Evolutionary conservation across 2,113 vertebrate species (phyloP).

Genomic region (Sinocyclocheilus anshuiensis): DNA sequence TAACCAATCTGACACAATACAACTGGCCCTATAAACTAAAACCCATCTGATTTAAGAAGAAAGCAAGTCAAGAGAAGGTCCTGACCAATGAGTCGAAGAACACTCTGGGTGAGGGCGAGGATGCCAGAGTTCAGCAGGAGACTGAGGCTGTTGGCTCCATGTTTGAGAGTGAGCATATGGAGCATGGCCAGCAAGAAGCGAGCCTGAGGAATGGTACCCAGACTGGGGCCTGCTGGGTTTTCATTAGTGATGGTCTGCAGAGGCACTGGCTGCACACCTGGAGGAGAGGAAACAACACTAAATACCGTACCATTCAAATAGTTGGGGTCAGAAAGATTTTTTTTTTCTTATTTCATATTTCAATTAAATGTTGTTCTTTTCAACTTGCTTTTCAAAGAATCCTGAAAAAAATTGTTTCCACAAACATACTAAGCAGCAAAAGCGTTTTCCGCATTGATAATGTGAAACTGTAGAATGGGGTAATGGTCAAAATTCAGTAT

Average conservation of each 20-base stretch:
- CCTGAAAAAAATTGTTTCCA: no score
- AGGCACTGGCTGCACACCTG: constrained; percentile 94
- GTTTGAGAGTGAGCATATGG: constrained; percentile 92
- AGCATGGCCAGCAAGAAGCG: constrained; percentile 95
- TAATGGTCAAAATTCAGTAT: no score
- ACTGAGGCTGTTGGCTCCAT: constrained; percentile 89
- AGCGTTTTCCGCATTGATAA: no score
- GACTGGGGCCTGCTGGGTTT: constrained; percentile 92
- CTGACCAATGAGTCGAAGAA: constrained; percentile 88
- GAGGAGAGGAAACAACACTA: neutral
- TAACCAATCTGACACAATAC: neutral
- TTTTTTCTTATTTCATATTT: no score
- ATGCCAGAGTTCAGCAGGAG: constrained; percentile 92
- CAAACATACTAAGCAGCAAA: no score
- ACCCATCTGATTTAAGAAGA: no score
- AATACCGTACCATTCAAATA: no score
- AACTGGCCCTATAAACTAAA: neutral
- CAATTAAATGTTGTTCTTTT: no score
- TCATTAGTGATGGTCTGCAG: constrained; percentile 96
- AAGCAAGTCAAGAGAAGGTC: no score
- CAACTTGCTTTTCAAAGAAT: no score
- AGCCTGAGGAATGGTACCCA: constrained; percentile 94
- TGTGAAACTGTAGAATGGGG: no score
- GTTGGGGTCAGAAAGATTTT: no score
- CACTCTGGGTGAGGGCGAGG: constrained; percentile 90